Conservation (phyloP, 2,797 vertebrate genomes). For the Girardinus metallicus region DNA sequence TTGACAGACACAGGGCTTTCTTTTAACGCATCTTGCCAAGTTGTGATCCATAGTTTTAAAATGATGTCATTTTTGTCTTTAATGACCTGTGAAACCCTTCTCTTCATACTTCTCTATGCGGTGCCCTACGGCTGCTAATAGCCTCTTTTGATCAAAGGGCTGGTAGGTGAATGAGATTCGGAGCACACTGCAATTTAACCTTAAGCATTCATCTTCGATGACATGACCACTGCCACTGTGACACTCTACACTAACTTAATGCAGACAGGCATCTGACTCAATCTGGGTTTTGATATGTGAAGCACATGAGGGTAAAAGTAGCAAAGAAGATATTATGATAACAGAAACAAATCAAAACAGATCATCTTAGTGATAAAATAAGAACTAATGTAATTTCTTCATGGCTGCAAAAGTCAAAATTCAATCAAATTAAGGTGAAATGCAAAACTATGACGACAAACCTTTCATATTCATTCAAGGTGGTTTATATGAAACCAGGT, state of each 20-base stretch:
- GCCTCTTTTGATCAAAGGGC: slow-evolving; percentile 66
- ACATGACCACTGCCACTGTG: slow-evolving; percentile 64
- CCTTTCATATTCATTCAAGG: slow-evolving; percentile 20
- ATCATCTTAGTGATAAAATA: not conserved
- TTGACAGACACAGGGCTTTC: slow-evolving; percentile 21
- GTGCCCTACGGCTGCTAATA: slow-evolving; percentile 47
- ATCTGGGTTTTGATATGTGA: not conserved
- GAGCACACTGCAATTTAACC: slow-evolving; percentile 65
- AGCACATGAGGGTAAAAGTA: slow-evolving; percentile 11
- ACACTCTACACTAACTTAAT: slow-evolving; percentile 29
- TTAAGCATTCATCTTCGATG: slow-evolving; percentile 66
- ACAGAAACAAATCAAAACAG: not conserved
- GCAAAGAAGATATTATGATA: slow-evolving; percentile 4
- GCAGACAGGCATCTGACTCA: slow-evolving; percentile 1
- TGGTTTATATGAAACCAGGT: slow-evolving; percentile 21
- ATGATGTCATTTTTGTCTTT: slow-evolving; percentile 42
- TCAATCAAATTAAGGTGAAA: slow-evolving; percentile 9
- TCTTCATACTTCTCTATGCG: slow-evolving; percentile 43
- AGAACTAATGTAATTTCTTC: not conserved
- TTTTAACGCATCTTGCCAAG: slow-evolving; percentile 29
- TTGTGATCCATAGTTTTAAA: slow-evolving; percentile 36
- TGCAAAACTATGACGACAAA: slow-evolving; percentile 16
- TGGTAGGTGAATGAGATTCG: slow-evolving; percentile 60
- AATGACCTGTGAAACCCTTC: slow-evolving; percentile 46
- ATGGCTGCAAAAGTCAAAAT: not conserved